Conservation (phyloP, 2,888 invertebrate genomes). For the Eupsilia transversa region DNA sequence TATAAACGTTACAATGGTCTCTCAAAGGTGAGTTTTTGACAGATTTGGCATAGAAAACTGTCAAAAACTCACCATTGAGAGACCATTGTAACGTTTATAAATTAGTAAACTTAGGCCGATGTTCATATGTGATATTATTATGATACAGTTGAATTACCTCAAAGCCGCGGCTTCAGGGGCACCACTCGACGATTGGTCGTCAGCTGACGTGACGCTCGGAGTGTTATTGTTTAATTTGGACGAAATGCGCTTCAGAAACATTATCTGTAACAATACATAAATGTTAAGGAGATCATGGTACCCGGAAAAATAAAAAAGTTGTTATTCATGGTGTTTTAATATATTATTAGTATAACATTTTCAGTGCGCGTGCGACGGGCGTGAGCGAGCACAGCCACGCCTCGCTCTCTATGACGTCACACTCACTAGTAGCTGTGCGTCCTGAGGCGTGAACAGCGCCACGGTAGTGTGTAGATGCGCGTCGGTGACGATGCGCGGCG, state of each 20-base stretch:
- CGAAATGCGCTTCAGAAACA: slow-evolving; percentile 83
- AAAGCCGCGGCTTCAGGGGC: slow-evolving; percentile 76
- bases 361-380: no score
- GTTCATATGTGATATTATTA: background rate
- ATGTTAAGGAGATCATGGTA: background rate
- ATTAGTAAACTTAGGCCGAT: no score
- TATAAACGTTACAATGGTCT: no score
- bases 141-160: slow-evolving; percentile 69
- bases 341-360: no score
- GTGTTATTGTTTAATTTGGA: slow-evolving; percentile 87
- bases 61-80: no score
- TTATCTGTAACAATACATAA: slow-evolving; percentile 77
- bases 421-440: slow-evolving; percentile 80
- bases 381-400: background rate
- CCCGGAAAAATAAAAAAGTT: no score
- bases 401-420: background rate
- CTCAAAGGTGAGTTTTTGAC: no score
- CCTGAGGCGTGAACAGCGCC: slow-evolving; percentile 79
- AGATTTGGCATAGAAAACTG: no score
- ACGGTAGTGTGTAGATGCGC: slow-evolving; percentile 70
- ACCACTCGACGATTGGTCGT: slow-evolving; percentile 78
- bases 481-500: slow-evolving; percentile 78
- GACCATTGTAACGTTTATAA: no score
- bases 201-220: slow-evolving; percentile 76
- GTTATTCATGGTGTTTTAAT: no score